These are phyloP conservation scores for Phainopepla nitens DNA, from an alignment of 2,113 vertebrate species.

Conservation along the genomic window DNA sequence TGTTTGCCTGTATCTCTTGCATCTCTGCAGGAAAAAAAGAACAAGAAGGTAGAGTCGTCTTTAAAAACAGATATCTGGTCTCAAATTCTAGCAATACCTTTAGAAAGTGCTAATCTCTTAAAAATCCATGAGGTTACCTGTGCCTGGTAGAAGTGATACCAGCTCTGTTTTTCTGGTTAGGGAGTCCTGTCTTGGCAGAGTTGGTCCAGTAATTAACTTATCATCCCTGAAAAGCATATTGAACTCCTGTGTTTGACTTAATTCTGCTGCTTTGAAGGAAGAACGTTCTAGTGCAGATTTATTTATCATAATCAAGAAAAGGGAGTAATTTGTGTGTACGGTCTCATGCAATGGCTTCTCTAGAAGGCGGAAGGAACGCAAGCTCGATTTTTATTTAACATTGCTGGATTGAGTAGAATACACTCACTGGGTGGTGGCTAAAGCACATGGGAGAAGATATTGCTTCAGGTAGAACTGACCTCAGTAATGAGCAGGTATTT, in stretches of 20 bases:
- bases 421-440: not conserved
- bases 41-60: not conserved
- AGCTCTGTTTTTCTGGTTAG: not conserved
- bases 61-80: not conserved
- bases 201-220: not conserved
- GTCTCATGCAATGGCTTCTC: not conserved
- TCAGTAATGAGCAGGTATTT: not conserved
- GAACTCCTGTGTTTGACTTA: not conserved
- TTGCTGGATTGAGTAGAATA: not conserved
- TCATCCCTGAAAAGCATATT: not conserved
- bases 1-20: not conserved
- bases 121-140: not conserved
- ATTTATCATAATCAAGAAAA: not conserved
- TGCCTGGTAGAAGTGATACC: not conserved
- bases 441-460: not conserved
- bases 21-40: not conserved
- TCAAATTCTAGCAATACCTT: not conserved
- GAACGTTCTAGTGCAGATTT: not conserved
- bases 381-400: not conserved
- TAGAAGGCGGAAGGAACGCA: not conserved
- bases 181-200: not conserved
- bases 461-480: not conserved
- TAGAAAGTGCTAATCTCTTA: not conserved
- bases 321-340: fast-evolving
- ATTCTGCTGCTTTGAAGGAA: not conserved